phyloP scores from a whole-genome alignment of 2,113 vertebrate genomes.

The Coracopsis vasa region DNA sequence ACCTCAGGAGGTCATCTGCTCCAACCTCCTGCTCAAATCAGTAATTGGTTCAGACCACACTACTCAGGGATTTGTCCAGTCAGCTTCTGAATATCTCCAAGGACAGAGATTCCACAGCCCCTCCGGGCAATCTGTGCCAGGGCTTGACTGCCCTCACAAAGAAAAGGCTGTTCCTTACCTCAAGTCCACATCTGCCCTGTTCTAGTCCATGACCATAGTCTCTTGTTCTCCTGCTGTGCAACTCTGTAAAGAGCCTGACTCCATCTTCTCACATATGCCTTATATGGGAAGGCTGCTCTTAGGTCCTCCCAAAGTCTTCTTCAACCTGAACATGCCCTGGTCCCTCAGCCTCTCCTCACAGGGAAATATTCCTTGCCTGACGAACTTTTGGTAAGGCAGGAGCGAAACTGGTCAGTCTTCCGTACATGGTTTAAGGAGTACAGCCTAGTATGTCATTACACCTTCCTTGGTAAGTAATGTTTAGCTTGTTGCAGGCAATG shows the following conservation, averaged over 20 bases:
- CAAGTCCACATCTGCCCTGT: neutral
- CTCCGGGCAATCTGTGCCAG: neutral
- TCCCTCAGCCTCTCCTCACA: neutral
- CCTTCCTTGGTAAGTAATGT: neutral
- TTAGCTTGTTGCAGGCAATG: neutral
- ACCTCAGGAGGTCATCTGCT: neutral
- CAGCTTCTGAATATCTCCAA: neutral
- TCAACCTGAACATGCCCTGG: neutral
- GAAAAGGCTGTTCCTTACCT: neutral
- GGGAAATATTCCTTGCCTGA: neutral
- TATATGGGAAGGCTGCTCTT: neutral
- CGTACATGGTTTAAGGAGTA: neutral
- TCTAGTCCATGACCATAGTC: neutral
- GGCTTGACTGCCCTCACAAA: neutral
- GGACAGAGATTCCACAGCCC: neutral
- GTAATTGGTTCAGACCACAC: neutral
- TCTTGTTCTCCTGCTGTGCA: neutral
- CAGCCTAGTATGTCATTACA: neutral
- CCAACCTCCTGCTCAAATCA: neutral
- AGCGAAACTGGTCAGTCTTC: neutral
- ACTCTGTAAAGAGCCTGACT: neutral
- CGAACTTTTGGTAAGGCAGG: neutral
- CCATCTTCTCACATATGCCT: neutral
- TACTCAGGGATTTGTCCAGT: neutral
- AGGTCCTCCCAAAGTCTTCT: neutral